Evolutionary conservation across 2,888 invertebrate genomes (phyloP).

Genomic region (Seladonia tumulorum): DNA sequence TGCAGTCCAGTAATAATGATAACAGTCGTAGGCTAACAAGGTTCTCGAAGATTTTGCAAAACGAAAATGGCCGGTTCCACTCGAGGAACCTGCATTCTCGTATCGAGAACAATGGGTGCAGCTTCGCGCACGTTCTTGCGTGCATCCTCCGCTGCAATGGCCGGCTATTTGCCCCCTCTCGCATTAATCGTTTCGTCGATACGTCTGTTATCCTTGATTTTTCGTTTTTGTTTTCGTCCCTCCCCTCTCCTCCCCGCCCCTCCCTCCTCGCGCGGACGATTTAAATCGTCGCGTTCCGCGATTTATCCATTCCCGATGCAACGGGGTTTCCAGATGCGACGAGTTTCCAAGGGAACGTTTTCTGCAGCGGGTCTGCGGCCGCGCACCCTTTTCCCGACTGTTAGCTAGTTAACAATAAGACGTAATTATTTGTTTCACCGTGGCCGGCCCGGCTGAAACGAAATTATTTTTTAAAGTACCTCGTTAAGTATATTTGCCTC

Average conservation of each 20-base stretch:
- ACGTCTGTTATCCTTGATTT: conserved; percentile 21
- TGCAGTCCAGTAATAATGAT: not conserved
- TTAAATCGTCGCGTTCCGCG: conserved; percentile 13
- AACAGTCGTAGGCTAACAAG: not conserved
- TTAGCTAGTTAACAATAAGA: conserved; percentile 38
- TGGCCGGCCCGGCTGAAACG: conserved; percentile 33
- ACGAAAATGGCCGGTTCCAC: conserved; percentile 37
- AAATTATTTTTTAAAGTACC: conserved; percentile 61
- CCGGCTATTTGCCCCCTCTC: conserved; percentile 29
- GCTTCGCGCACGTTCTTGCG: conserved; percentile 46
- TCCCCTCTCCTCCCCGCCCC: not conserved
- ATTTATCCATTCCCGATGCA: conserved; percentile 14
- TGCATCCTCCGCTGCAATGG: conserved; percentile 8
- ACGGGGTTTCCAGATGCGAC: not conserved
- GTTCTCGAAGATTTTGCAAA: conserved; percentile 1
- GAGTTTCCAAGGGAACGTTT: not conserved
- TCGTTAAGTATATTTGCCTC: conserved; percentile 65
- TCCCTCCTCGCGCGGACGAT: not conserved
- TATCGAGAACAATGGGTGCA: conserved; percentile 52
- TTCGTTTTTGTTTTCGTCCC: not conserved
- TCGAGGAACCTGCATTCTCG: conserved; percentile 39
- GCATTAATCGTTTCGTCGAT: conserved; percentile 48
- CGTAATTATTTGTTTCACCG: conserved; percentile 55
- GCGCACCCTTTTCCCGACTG: not conserved
- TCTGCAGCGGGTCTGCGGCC: not conserved